A percentile compares a stretch with the other conserved stretches of the same genome.
Conservation (phyloP, 2,113 vertebrate species). For the Salvelinus alpinus region DNA sequence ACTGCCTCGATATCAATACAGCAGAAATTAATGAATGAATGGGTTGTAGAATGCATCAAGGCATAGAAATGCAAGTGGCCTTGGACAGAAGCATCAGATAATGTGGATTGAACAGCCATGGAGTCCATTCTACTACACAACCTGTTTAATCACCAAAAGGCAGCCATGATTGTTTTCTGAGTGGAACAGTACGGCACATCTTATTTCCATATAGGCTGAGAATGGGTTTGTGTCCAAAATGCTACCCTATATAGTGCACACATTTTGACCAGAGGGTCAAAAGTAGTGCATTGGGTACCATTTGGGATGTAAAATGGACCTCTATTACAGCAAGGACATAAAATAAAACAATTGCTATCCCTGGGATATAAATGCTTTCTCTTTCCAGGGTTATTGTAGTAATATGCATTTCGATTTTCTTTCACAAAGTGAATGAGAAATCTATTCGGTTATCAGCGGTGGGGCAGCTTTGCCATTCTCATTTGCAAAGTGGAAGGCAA, state of each 20-base stretch:
- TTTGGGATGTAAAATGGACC: neutral
- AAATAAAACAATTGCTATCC: conserved; percentile 17
- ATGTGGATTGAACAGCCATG: conserved; percentile 22
- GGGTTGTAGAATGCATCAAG: conserved; percentile 6
- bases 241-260: too few relatives aligned
- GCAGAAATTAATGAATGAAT: neutral
- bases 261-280: too few relatives aligned
- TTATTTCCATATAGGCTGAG: neutral
- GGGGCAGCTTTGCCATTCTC: neutral
- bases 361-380: neutral
- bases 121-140: conserved; percentile 21
- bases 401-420: conserved; percentile 19
- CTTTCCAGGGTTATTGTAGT: neutral
- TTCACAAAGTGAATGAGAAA: conserved; percentile 10
- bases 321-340: conserved; percentile 29
- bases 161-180: neutral
- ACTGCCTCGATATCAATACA: conserved; percentile 16
- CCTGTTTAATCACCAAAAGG: conserved; percentile 10
- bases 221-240: neutral
- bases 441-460: neutral
- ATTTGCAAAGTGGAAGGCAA: conserved; percentile 5
- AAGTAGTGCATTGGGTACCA: too few relatives aligned
- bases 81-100: conserved; percentile 12
- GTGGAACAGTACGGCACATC: neutral
- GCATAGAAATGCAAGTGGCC: conserved; percentile 8